A percentile compares a stretch with the other conserved stretches of the same genome.
Conservation (phyloP, 2,888 invertebrate genomes). For the Tetragonisca angustula region DNA sequence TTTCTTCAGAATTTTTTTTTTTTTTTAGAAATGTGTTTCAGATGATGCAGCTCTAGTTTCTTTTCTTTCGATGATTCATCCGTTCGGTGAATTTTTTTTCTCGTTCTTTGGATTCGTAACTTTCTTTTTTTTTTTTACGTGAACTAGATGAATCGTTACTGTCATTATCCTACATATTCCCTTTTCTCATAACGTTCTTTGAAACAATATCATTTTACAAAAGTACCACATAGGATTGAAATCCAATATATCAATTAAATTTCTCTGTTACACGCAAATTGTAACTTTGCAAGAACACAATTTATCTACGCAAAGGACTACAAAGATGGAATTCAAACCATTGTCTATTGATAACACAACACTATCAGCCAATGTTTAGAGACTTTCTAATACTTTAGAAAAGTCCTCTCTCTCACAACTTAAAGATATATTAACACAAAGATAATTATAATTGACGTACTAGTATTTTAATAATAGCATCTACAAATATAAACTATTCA, state of each 20-base stretch:
- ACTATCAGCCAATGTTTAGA: neutral
- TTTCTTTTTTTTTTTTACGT: neutral
- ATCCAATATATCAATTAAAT: neutral
- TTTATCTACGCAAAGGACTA: neutral
- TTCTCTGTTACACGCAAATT: neutral
- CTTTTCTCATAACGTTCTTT: neutral
- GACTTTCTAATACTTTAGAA: neutral
- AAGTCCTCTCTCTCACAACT: neutral
- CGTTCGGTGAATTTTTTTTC: neutral
- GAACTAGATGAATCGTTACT: neutral
- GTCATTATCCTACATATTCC: neutral
- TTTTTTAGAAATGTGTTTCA: neutral
- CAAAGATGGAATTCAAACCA: neutral
- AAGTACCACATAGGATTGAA: neutral
- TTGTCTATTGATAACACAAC: neutral
- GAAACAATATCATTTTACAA: neutral
- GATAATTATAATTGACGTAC: neutral
- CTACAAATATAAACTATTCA: too few relatives aligned
- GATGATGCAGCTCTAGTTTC: neutral
- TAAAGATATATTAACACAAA: neutral
- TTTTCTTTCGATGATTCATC: neutral
- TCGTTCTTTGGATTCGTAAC: neutral
- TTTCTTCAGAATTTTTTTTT: too few relatives aligned
- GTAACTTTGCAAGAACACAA: conserved; percentile 3
- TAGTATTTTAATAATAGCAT: too few relatives aligned